Conservation (phyloP, 2,888 invertebrate species). For the Cerastoderma edule region DNA sequence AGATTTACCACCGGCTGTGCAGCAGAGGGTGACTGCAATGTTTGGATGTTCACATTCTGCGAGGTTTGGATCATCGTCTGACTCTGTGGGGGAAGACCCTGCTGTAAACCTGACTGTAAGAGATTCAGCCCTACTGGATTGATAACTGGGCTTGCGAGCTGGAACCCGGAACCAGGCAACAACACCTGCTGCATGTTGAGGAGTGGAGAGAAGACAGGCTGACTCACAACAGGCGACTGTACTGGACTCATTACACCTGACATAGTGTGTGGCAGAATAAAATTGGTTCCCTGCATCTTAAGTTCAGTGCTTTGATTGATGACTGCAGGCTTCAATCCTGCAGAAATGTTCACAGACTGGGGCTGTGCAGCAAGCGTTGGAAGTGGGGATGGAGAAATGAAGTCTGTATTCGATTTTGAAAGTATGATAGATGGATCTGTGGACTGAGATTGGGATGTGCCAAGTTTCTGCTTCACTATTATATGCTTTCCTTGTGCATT, state of each 20-base stretch:
- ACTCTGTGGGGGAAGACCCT: conserved; percentile 28
- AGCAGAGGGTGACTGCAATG: conserved; percentile 15
- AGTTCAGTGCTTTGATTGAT: conserved; percentile 22
- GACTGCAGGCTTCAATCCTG: conserved; percentile 21
- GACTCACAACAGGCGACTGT: conserved; percentile 30
- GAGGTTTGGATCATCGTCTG: conserved; percentile 30
- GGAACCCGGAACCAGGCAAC: conserved; percentile 43
- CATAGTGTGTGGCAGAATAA: conserved; percentile 30
- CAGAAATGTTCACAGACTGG: neutral
- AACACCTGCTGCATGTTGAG: conserved; percentile 47
- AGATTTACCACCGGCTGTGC: conserved; percentile 18
- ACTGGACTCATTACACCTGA: conserved; percentile 24
- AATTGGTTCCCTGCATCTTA: conserved; percentile 21
- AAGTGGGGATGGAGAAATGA: neutral
- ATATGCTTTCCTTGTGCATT: conserved; percentile 26
- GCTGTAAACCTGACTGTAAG: conserved; percentile 41
- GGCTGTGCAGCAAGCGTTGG: neutral
- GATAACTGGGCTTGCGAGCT: conserved; percentile 44
- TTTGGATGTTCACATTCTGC: conserved; percentile 30
- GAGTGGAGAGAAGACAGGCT: conserved; percentile 46
- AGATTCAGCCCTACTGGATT: conserved; percentile 48
- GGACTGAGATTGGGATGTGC: neutral
- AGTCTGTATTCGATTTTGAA: neutral
- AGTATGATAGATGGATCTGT: neutral
- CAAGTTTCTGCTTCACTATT: conserved; percentile 12